Evolutionary conservation across 1,140 invertebrate genomes (phyloP).

Genomic region (Planococcus citri): DNA sequence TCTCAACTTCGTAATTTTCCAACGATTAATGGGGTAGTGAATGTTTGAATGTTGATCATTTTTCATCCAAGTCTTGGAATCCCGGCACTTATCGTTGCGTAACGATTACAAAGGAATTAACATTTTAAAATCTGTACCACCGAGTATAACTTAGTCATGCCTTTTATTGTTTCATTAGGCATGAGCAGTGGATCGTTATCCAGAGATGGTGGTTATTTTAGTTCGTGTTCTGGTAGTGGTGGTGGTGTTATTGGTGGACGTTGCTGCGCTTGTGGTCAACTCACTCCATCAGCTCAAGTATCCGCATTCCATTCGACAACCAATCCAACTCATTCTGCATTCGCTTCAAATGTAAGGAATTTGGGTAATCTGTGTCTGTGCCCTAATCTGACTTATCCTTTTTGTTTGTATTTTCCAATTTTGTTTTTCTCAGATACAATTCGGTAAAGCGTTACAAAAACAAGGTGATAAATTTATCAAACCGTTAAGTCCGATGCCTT

Average conservation of each 20-base stretch:
- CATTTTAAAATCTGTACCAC: too few species aligned
- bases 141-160: too few species aligned
- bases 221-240: not conserved
- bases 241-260: constrained; percentile 32
- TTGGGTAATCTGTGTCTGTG: not conserved
- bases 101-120: too few species aligned
- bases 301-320: not conserved
- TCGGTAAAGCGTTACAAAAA: constrained; percentile 21
- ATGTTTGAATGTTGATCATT: too few species aligned
- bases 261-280: constrained; percentile 59
- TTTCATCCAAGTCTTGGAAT: too few species aligned
- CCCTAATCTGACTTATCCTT: too few species aligned
- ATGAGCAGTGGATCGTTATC: not conserved
- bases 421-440: constrained; percentile 19
- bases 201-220: not conserved
- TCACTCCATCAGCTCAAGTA: not conserved
- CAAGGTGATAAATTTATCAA: constrained; percentile 23
- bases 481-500: constrained; percentile 18
- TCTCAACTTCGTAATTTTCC: too few species aligned
- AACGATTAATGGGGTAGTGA: too few species aligned
- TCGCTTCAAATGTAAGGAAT: constrained; percentile 4
- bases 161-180: too few species aligned
- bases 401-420: not conserved
- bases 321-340: not conserved
- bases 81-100: too few species aligned